Evolutionary conservation across 2,888 invertebrate species (phyloP), one percentile per base, ranked within the genome.

Genomic region (Amiota communis): DNA sequence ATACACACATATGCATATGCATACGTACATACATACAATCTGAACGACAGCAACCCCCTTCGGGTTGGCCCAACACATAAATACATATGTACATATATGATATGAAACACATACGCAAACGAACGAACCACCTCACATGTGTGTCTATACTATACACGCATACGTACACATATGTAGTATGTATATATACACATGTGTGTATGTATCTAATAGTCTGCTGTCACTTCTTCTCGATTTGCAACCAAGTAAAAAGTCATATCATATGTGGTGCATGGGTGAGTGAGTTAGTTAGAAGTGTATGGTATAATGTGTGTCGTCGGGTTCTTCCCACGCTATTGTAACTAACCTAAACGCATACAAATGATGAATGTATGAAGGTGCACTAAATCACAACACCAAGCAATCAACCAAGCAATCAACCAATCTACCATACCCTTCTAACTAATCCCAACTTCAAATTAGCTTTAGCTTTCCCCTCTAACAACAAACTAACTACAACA

Each of bases 171-270:
- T 36, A 64, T 10, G 47, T 15, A 64, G 13, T 48, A 64, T 63
- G 36, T 12, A 63, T 36, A 23, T 63, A 36, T 63, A 12, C 63
- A 63, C 2, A 63, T 46, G 63, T 63, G 46, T 63, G 63, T 13
- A 8, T 59, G 59, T 20, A 17, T 59, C 17, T 6, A 15, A 10
- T 69, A 80, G 82, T 85, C 81, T 82, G 77, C 81, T 84, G 78
- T 76, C 71, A 72, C 74, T 75, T 76, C 63, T 61, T 20, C 17
- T 61, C 13, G 13, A 72, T 74, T 75, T 68, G 73, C 74, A 71
- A 72, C 36, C 6, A 36, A 36, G 36, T 36, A 36, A 36, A 36
- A 36, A 36, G 36, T 36, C 36, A 36, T 36, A 36, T 36, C 36
- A 36, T 56, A 65, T 49, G 61, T 73, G 73, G 53, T 53, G 53